Conservation (phyloP, 92 coral and sea anemone genomes). For the Meandrina meandrites region DNA sequence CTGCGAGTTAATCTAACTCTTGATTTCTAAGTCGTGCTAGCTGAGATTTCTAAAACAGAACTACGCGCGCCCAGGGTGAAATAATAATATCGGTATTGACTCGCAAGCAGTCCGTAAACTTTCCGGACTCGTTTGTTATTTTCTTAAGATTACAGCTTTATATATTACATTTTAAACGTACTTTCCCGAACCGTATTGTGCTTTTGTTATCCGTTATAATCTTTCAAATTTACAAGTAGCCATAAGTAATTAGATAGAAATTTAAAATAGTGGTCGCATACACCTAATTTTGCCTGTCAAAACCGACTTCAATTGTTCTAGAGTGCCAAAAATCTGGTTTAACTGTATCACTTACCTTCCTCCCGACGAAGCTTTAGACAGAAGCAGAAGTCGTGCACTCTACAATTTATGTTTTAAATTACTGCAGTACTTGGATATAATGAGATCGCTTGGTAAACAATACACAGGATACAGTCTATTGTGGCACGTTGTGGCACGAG, state of each 20-base stretch:
- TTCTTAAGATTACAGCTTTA: too few relatives aligned
- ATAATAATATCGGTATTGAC: neutral
- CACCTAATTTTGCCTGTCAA: neutral
- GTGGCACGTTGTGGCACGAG: too few relatives aligned
- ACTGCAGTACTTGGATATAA: slow-evolving; percentile 9
- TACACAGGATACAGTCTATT: neutral
- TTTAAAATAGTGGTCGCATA: neutral
- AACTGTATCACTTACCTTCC: slow-evolving; percentile 8
- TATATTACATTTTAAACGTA: neutral
- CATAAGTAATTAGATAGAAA: neutral
- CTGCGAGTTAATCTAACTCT: neutral
- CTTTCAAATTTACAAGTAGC: slow-evolving; percentile 21
- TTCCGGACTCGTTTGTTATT: neutral
- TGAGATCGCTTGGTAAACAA: slow-evolving; percentile 21
- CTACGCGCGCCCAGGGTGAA: neutral
- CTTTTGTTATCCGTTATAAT: slow-evolving; percentile 14
- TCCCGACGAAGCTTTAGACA: neutral
- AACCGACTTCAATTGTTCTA: neutral
- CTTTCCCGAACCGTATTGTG: neutral
- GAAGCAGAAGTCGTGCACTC: neutral
- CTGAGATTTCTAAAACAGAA: neutral
- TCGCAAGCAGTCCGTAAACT: neutral
- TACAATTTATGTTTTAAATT: neutral
- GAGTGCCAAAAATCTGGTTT: neutral
- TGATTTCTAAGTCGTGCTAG: neutral